Base-by-base conservation (phyloP, 2,797 vertebrate species). In the Petrocephalus schoutedeni region DNA sequence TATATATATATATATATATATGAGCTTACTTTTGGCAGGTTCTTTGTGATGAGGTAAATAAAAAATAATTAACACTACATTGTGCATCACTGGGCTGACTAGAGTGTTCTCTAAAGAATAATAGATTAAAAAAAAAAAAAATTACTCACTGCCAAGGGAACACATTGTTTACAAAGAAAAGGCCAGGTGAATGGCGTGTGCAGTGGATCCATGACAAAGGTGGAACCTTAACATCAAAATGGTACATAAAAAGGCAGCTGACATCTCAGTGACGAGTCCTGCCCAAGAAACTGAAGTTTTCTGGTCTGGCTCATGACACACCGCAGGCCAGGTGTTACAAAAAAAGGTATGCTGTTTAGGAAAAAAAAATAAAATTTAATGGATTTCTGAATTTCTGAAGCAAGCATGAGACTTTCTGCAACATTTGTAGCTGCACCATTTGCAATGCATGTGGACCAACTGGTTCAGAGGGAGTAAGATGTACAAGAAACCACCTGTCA, bases 21-120 rank as follows among this genome's bases (percentile, higher is more conserved):
- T 36, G 88, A 94, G 92, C 92, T 92, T 85, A 89, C 91, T 87
- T 12, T 41, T 41, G 36, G 36, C 36, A 93, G 92, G 91, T 94
- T 92, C 91, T 93, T 92, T 92, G 92, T 93, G 92, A 93, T 88
- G 91, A 93, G 90, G 91, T 93, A 93, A 94, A 94, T 92, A 91
- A 87, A 91, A 86, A 85, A 71, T 85, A 89, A 92, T 87, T 14
- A 64, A 54, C 88, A 90, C 89, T 89, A 80, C 85, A 91, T 89
- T 88, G 61, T 87, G 80, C 87, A 87, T 90, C 90, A 83, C 91
- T 92, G 91, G 91, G 88, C 91, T 91, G 90, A 91, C 91, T 91
- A 90, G 85, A 86, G 89, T 90, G 87, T 91, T 90, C 87, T n/a
- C 28, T 36, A 21, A 88, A 85, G 58, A 88, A 89, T 10, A 21